Base-by-base conservation (phyloP, 2,888 invertebrate genomes). In the Cerastis leucographa region DNA sequence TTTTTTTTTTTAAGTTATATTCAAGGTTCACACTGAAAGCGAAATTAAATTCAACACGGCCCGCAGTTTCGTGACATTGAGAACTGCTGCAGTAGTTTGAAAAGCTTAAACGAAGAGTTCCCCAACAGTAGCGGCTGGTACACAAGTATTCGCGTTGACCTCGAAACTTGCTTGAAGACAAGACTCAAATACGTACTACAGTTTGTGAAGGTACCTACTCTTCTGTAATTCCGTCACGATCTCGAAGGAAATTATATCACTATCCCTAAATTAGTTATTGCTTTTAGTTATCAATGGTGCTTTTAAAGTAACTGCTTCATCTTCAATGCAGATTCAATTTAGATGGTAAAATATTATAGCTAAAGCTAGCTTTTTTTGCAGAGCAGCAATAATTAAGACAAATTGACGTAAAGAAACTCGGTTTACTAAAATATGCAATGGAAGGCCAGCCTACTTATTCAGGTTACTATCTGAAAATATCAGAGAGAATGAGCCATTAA, bases 231-330 rank as follows among this genome's bases (percentile, higher is more conserved):
- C 83, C 71, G 77, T 68, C 76, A 75, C 76, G 76, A 83, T 86
- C 85, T 85, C 83, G 17, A 65, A 87, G 87, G 87, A 88, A 88
- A 89, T 90, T 83, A 86, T 65, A 68, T 81, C 70, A 70, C n/a
- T 82, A 78, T 83, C 68, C 85, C 72, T 65, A 85, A 80, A 81
- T 83, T 81, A 71, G 67, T 72, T 65, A 62, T 74, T 61, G 51
- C 35, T 78, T 76, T 83, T 74, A 76, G 59, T 80, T 77, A 69
- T 56, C n/a, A 64, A 70, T 64, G 44, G 29, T 67, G 29, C 14
- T 74, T 71, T 71, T 51, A 59, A 79, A 68, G 17, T 22, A 61
- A 42, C 25, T 67, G n/a, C 22, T 74, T 62, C 9, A 56, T 54
- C n/a, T 6, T 74, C 11, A 42, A 29, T n/a, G 29, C 14, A 40